Conservation (phyloP, 2,888 invertebrate genomes). For the Drosophila lutescens region DNA sequence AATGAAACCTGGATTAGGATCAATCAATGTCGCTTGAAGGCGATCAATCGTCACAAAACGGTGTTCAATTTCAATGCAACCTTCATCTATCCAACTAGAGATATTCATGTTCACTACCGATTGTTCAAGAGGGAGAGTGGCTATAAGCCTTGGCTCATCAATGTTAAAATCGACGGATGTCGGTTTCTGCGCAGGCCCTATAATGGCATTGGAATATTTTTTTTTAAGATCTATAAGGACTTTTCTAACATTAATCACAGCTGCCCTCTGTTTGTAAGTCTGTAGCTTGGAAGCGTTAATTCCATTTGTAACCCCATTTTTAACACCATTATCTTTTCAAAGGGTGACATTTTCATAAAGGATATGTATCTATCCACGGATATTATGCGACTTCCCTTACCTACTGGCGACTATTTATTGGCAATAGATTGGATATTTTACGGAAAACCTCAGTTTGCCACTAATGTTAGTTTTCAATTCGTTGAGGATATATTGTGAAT, state of each 20-base stretch:
- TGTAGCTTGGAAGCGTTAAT: not conserved
- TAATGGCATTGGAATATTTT: not conserved
- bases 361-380: slow-evolving; percentile 12
- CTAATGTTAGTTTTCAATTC: slow-evolving; percentile 43
- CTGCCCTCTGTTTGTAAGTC: slow-evolving; percentile 9
- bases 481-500: slow-evolving; percentile 23
- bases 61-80: slow-evolving; percentile 36
- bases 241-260: slow-evolving; percentile 15
- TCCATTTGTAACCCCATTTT: not conserved
- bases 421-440: slow-evolving; percentile 24
- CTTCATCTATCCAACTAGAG: slow-evolving; percentile 19
- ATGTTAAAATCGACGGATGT: slow-evolving; percentile 33
- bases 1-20: slow-evolving; percentile 50
- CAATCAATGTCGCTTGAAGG: slow-evolving; percentile 47
- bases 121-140: slow-evolving; percentile 48
- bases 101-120: slow-evolving; percentile 12
- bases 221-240: slow-evolving; percentile 2
- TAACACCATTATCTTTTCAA: not conserved
- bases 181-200: slow-evolving; percentile 24
- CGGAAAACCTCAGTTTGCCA: slow-evolving; percentile 19
- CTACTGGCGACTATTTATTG: slow-evolving; percentile 19
- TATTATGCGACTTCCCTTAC: slow-evolving; percentile 16
- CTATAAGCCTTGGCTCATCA: slow-evolving; percentile 48
- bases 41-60: slow-evolving; percentile 39
- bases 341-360: slow-evolving; percentile 39